Evolutionary conservation across 2,113 vertebrate species (phyloP).

Genomic region (Dasyurus viverrinus): DNA sequence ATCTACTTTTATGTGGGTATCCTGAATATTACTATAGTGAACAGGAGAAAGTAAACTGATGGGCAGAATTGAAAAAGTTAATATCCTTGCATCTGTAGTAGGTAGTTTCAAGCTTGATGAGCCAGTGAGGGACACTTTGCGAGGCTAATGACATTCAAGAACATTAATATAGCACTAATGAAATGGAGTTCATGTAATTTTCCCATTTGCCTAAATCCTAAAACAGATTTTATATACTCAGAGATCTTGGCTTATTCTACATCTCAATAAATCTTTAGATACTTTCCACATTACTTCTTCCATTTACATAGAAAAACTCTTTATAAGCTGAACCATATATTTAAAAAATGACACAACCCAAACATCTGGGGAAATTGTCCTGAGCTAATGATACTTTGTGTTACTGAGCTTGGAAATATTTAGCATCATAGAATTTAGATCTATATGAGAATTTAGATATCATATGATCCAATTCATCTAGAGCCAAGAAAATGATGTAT

Average conservation of each 20-base stretch:
- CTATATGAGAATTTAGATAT: neutral
- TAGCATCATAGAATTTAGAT: neutral
- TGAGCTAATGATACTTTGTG: neutral
- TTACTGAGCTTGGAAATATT: neutral
- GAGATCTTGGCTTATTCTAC: neutral
- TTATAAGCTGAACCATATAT: neutral
- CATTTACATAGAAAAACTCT: neutral
- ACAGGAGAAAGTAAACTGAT: neutral
- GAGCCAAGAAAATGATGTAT: neutral
- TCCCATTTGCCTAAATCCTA: neutral
- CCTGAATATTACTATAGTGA: neutral
- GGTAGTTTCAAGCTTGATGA: neutral
- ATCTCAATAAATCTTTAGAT: constrained; percentile 15
- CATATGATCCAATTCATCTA: neutral
- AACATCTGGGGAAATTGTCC: neutral
- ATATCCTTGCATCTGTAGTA: neutral
- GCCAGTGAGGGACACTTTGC: neutral
- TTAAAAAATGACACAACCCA: constrained; percentile 11
- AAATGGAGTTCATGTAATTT: neutral
- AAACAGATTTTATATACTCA: neutral
- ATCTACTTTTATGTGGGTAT: neutral
- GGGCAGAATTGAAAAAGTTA: neutral
- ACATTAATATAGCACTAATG: neutral
- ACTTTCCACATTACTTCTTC: neutral
- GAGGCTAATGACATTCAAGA: neutral